Base-by-base conservation (phyloP, 1,140 invertebrate genomes). In the Temnothorax nylanderi region DNA sequence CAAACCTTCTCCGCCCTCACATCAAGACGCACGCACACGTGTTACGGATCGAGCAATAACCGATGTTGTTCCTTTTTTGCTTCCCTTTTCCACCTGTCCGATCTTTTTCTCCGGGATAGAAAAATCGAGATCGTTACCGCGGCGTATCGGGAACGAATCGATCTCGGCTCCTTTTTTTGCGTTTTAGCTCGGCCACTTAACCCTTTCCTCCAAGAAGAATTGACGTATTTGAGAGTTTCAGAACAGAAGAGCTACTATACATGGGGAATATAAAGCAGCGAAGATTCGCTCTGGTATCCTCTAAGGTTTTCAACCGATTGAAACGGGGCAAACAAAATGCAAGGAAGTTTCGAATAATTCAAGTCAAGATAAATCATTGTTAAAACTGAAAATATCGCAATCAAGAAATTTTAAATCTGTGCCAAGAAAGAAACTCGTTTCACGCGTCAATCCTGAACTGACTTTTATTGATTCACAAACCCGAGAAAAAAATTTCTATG, bases 121-220 rank as follows among this genome's bases (percentile, higher is more conserved):
- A 74, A 87, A 84, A 85, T 87, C 69, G 37, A 75, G 86, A 84
- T 44, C 80, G 69, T 87, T 87, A 86, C 85, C 21, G 18, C 44
- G 5, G 67, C 47, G 77, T 67, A 81, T 82, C 77, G 56, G 32
- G 85, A 82, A 87, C 77, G 85, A 87, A 87, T 87, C 67, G 77
- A 87, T 82, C 65, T 71, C 44, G 51, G 8, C n/a, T 72, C 32
- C 58, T 64, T 72, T 65, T 86, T 86, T 54, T 7, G 58, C 37
- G n/a, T 62, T 32, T 72, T 87, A 71, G 13, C n/a, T 49, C 56
- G 51, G 60, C 74, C 75, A 67, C 64, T 80, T 65, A 54, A 85
- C 62, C 75, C 60, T 69, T 86, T 80, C 26, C 34, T 67, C 62
- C 64, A 37, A 65, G 64, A 76, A 76, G 71, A 74, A 62, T 74